Base-by-base conservation (phyloP, 2,888 invertebrate species). In the Drosophila austrosaltans region DNA sequence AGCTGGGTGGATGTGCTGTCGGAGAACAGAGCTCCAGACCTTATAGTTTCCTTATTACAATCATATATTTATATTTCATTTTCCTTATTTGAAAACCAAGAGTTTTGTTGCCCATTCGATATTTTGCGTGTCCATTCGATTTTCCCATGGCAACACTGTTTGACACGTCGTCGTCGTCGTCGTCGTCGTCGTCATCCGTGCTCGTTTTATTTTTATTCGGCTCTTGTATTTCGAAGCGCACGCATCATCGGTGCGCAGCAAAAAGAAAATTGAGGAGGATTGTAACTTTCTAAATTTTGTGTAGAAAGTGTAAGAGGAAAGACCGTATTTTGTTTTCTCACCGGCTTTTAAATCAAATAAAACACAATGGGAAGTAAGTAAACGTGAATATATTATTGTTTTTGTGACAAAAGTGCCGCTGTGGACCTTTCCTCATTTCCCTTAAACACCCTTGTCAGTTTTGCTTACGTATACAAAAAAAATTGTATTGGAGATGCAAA, bases 381-480 rank as follows among this genome's bases (percentile, higher is more conserved):
- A 59, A 72, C 53, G 61, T 63, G 8, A 40, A 69, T 72, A 20
- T 66, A 61, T 62, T 28, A 53, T 63, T 48, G 16, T 56, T 57
- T 57, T 53, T 57, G 61, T 56, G 58, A 42, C 56, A 61, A 32
- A 63, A 66, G 66, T 66, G 72, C 66, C 62, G 59, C 61, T 20
- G 20, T 54, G 36, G 10, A 8, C 7, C 1, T 69, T 44, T 32
- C 63, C 76, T 70, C 75, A 77, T 72, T 76, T 12, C 4, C 25
- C 5, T 25, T 1, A 48, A 48, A 59, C 75, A 77, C 69, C 54
- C 72, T 53, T 28, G 22, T 48, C 22, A 32, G 54, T 56, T 62
- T 90, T 91, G 91, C 91, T 91, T 91, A 91, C 91, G 91, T 91
- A 90, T 90, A 90, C 91, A 91, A 83, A 85, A 82, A 75, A 68